phyloP scores from a whole-genome alignment of 2,113 vertebrate genomes.

The Phylloscopus trochiloides region DNA sequence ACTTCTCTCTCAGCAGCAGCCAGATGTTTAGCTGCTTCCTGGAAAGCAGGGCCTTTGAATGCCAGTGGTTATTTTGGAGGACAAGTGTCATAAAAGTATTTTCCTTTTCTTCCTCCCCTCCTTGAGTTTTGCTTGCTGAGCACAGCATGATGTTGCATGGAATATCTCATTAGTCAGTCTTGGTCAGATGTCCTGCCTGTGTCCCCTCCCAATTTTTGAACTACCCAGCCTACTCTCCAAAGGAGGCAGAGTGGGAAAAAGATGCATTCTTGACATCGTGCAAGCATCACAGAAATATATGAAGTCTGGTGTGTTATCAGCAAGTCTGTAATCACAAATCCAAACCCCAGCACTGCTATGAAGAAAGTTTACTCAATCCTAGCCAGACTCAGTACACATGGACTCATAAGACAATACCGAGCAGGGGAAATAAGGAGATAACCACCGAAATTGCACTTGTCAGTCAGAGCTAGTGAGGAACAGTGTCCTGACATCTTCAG shows the following conservation, averaged over 20 bases:
- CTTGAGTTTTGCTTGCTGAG: not conserved
- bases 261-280: not conserved
- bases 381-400: not conserved
- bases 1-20: not conserved
- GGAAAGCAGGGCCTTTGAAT: not conserved
- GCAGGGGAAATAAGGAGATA: not conserved
- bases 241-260: not conserved
- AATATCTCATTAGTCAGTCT: not conserved
- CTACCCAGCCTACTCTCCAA: not conserved
- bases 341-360: not conserved
- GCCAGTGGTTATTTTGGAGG: not conserved
- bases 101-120: not conserved
- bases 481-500: not conserved
- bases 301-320: not conserved
- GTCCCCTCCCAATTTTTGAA: not conserved
- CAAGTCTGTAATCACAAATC: not conserved
- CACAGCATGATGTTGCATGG: accelerated
- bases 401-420: not conserved
- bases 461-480: not conserved
- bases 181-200: not conserved
- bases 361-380: not conserved
- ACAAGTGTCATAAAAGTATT: not conserved
- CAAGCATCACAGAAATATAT: not conserved
- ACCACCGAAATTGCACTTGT: not conserved
- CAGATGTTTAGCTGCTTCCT: not conserved